Evolutionary conservation across 2,888 invertebrate species (phyloP).

Genomic region (Gnatocerus cornutus): DNA sequence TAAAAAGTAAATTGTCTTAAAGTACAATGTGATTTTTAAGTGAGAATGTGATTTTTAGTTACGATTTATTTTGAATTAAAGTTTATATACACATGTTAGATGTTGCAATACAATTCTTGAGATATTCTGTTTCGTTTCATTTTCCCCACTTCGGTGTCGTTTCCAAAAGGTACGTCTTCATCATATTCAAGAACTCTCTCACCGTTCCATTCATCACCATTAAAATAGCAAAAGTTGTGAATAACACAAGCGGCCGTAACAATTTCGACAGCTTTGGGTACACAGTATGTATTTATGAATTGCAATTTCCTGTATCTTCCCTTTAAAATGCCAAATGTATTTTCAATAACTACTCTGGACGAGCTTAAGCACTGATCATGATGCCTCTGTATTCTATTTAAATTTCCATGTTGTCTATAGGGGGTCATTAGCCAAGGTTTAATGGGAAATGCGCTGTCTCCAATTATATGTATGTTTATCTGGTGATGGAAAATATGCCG

Average conservation of each 20-base stretch:
- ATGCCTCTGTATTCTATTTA: neutral
- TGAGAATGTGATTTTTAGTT: no score
- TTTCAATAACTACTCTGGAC: neutral
- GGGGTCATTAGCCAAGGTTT: conserved; percentile 35
- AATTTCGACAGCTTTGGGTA: conserved; percentile 49
- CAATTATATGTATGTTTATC: conserved; percentile 35
- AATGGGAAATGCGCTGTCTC: conserved; percentile 33
- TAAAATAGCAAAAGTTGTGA: conserved; percentile 46
- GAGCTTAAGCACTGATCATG: neutral
- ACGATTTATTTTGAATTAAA: no score
- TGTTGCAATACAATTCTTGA: no score
- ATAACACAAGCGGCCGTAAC: conserved; percentile 46
- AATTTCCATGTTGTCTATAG: neutral
- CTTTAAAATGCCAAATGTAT: conserved; percentile 1
- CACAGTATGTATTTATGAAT: conserved; percentile 49
- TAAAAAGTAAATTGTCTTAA: no score
- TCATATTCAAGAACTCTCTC: no score
- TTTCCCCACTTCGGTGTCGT: no score
- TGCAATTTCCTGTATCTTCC: conserved; percentile 48
- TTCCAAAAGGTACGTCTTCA: no score
- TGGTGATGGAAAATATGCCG: conserved; percentile 16
- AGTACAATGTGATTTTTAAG: no score
- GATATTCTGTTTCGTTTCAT: no score
- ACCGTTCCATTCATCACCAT: conserved; percentile 28
- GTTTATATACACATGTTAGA: no score